A percentile compares a stretch with the other conserved stretches of the same genome.
Conservation (phyloP, 2,888 invertebrate species). For the Chymomyza caudatula region DNA sequence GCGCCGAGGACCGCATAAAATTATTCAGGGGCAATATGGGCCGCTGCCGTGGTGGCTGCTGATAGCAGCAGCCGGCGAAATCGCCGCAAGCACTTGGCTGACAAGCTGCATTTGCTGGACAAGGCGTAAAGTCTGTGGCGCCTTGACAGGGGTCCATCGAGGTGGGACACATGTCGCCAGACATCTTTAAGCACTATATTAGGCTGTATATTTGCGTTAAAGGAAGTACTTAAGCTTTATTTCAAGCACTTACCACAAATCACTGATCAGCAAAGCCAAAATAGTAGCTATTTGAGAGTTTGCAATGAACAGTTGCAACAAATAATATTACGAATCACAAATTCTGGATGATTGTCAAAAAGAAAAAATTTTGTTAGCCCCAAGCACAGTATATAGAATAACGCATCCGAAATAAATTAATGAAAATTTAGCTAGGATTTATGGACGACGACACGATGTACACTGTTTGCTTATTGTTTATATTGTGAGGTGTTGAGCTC, state of each 20-base stretch:
- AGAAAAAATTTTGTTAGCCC: constrained; percentile 60
- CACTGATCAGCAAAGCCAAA: no score
- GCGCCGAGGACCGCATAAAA: constrained; percentile 81
- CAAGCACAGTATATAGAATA: constrained; percentile 34
- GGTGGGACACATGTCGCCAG: constrained; percentile 29
- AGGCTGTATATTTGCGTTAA: no score
- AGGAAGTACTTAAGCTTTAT: no score
- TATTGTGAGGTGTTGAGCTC: no score
- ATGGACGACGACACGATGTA: constrained; percentile 29
- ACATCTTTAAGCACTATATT: constrained; percentile 21
- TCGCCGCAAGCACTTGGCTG: constrained; percentile 67
- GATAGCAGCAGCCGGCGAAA: constrained; percentile 72
- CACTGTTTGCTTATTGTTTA: background rate
- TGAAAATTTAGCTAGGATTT: constrained; percentile 51
- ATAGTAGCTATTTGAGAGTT: no score
- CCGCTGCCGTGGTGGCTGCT: constrained; percentile 73
- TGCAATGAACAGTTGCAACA: no score
- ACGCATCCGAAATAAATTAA: constrained; percentile 53
- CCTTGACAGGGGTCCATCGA: constrained; percentile 56
- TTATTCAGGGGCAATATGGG: constrained; percentile 65
- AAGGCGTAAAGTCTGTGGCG: constrained; percentile 59
- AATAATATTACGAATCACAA: background rate
- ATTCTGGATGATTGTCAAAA: constrained; percentile 30
- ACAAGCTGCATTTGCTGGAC: constrained; percentile 49
- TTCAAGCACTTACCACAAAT: background rate